Evolutionary conservation across 2,113 vertebrate species (phyloP), one percentile per base, ranked within the genome.

Genomic region (Probosciger aterrimus): DNA sequence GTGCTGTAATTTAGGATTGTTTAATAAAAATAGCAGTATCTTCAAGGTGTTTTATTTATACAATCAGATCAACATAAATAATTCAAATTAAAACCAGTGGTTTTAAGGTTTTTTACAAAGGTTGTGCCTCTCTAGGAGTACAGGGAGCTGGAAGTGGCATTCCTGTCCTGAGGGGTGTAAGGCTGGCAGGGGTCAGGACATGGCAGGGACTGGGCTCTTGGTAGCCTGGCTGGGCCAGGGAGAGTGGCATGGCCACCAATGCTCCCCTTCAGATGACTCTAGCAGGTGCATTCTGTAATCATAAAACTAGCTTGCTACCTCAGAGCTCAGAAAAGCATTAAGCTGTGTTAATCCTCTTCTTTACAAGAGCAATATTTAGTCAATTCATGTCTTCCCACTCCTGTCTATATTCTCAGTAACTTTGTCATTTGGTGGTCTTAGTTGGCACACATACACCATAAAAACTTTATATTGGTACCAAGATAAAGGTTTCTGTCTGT

Each of bases 171-270:
- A 6, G 33, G 14, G 6, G 4, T 82, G 1, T 41, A 10, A 63
- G 55, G 31, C 70, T 67, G 28, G 6, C 5, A 13, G 28, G 46
- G 8, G 18, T 67, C 37, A 57, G 18, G n/a, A 15, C 28, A 16
- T 18, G 18, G 20, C 1, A 0, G 18, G 30, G 12, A 17, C 55
- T 0, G 0, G 12, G 10, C 18, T 41, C n/a, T 60, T 62, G 0
- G 0, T 60, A 53, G n/a, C 18, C 7, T 59, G 35, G 4, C 39
- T 71, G 33, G 65, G n/a, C 19, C 43, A 7, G 13, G 18, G 46
- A 35, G 24, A 20, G 13, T 33, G 19, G n/a, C 1, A 1, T 59
- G 35, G 19, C 18, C 30, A 28, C 55, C 46, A 2, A 7, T 0
- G 0, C 33, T 85, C 43, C 7, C 8, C 5, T 67, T 73, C 44